These are phyloP conservation scores for Thalassarche chlororhynchos DNA, from an alignment of 2,113 vertebrate genomes.

Conservation along the genomic window DNA sequence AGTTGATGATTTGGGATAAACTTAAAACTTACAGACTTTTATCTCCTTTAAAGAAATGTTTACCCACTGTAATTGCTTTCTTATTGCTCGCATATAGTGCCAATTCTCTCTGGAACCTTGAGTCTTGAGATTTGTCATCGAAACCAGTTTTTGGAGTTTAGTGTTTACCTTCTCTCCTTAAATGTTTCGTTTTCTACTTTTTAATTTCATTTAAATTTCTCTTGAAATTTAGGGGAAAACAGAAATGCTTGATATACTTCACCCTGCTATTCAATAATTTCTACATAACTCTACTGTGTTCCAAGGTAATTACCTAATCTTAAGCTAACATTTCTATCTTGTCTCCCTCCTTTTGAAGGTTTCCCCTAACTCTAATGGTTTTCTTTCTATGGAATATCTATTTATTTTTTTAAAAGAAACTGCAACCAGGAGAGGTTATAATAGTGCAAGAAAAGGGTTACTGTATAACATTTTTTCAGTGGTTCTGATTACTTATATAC, in stretches of 20 bases:
- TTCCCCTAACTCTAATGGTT: neutral
- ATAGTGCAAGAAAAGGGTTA: neutral
- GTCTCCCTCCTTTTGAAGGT: neutral
- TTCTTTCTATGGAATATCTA: neutral
- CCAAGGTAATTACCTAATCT: neutral
- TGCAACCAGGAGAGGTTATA: neutral
- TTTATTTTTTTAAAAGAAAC: neutral
- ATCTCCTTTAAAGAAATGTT: neutral
- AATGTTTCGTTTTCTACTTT: neutral
- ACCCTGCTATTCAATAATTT: neutral
- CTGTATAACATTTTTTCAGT: neutral
- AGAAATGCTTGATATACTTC: neutral
- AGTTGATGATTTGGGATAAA: neutral
- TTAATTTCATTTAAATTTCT: neutral
- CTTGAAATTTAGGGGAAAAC: neutral
- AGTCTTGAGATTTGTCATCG: neutral
- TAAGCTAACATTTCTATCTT: neutral
- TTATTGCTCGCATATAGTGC: neutral
- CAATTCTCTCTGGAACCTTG: neutral
- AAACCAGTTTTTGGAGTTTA: neutral
- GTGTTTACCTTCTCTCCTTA: neutral
- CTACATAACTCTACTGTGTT: neutral
- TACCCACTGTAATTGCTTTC: neutral
- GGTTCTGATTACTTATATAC: neutral
- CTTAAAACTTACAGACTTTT: neutral